These are phyloP conservation scores for Tetragnatha montana DNA, from an alignment of 2,888 invertebrate genomes.

Conservation along the genomic window DNA sequence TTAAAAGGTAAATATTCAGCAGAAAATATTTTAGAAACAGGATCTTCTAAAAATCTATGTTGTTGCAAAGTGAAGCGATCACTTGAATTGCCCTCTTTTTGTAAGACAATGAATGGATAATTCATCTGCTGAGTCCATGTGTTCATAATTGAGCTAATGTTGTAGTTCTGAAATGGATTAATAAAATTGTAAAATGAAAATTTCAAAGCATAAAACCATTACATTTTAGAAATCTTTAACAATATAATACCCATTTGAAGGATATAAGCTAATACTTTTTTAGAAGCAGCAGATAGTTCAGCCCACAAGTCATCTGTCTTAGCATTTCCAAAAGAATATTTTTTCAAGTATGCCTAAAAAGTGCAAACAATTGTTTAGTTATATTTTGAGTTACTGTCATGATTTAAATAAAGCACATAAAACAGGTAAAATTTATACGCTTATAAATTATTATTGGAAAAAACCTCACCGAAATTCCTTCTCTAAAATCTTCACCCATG, in stretches of 20 bases:
- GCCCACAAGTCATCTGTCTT: slow-evolving; percentile 86
- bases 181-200: not conserved
- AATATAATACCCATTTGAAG: not conserved
- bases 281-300: slow-evolving; percentile 78
- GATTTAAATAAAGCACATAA: not conserved
- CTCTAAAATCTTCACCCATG: slow-evolving; percentile 69
- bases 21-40: slow-evolving; percentile 20
- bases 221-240: not conserved
- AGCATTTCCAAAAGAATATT: slow-evolving; percentile 84
- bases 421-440: not conserved
- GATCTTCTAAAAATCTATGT: slow-evolving; percentile 35
- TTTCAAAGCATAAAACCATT: not conserved
- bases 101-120: slow-evolving; percentile 80
- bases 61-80: slow-evolving; percentile 34
- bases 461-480: slow-evolving; percentile 64
- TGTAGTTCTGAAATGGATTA: slow-evolving; percentile 30
- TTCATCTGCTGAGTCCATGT: slow-evolving; percentile 91
- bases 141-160: slow-evolving; percentile 84
- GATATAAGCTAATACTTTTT: slow-evolving; percentile 31
- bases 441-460: not conserved
- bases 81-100: not conserved
- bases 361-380: not conserved
- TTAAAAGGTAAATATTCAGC: slow-evolving; percentile 22
- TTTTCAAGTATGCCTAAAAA: slow-evolving; percentile 82
- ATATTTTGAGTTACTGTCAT: not conserved